Percentiles rank a stretch among this genome's conserved stretches.
Conservation (phyloP, 2,113 vertebrate species). For the Probosciger aterrimus region DNA sequence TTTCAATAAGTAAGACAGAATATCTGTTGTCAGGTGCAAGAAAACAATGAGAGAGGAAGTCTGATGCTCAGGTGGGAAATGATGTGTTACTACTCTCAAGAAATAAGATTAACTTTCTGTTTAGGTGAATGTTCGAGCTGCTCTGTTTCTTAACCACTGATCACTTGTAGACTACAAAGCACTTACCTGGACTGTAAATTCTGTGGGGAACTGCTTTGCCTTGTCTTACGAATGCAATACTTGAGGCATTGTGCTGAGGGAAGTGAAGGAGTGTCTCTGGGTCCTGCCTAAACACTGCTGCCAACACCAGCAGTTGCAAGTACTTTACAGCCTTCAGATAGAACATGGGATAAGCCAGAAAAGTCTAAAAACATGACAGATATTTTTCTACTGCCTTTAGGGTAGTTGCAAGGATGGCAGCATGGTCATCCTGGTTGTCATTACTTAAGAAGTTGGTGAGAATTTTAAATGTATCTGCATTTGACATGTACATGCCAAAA, state of each 20-base stretch:
- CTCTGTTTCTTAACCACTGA: neutral
- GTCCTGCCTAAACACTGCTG: neutral
- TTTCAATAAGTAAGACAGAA: neutral
- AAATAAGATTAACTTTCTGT: neutral
- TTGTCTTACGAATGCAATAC: neutral
- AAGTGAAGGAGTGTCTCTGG: neutral
- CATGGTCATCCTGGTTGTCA: neutral
- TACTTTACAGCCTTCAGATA: neutral
- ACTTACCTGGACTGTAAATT: neutral
- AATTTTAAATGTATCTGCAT: neutral
- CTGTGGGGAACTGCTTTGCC: neutral
- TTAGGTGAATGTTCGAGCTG: neutral
- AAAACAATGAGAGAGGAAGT: conserved; percentile 8
- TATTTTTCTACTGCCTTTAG: neutral
- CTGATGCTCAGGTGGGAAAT: conserved; percentile 31
- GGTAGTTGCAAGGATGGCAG: neutral
- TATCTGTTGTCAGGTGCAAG: conserved; percentile 34
- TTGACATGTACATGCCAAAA: accelerated
- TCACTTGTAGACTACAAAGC: neutral
- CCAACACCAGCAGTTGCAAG: neutral
- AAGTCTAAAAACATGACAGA: neutral
- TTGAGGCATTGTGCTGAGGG: neutral
- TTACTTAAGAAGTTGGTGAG: neutral
- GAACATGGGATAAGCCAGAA: neutral
- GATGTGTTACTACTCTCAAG: neutral